Evolutionary conservation across 2,888 invertebrate species (phyloP).

Genomic region (Drosophila basisetae): DNA sequence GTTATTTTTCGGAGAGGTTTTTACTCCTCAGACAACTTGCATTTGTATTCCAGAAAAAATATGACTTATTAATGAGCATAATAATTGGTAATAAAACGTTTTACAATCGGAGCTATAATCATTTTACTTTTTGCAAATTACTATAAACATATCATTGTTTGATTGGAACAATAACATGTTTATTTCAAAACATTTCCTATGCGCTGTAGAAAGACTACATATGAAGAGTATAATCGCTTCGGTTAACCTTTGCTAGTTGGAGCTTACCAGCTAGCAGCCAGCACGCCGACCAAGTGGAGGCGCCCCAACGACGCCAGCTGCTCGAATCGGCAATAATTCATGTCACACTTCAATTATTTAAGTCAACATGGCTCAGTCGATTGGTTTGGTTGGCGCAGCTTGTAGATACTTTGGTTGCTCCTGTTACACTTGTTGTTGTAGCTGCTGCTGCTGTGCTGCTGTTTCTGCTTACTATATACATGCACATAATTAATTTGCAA

Average conservation of each 20-base stretch:
- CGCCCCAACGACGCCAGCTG: conserved; percentile 24
- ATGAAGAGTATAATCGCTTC: conserved; percentile 1
- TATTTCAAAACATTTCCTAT: neutral
- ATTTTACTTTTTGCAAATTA: neutral
- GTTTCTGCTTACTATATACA: conserved; percentile 10
- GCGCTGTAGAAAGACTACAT: neutral
- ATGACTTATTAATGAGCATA: neutral
- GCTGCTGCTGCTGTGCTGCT: neutral
- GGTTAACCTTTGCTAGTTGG: neutral
- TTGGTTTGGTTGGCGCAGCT: conserved; percentile 23
- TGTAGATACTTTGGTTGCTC: neutral
- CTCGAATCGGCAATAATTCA: conserved; percentile 47
- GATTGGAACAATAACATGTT: neutral
- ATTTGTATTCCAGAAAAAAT: neutral
- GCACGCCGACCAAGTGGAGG: neutral
- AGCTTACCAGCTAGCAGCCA: neutral
- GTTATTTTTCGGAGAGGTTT: neutral
- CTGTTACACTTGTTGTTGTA: neutral
- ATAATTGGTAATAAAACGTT: neutral
- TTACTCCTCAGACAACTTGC: neutral
- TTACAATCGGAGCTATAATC: neutral
- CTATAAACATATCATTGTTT: neutral
- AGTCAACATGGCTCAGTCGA: conserved; percentile 51
- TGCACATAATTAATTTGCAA: conserved; percentile 68
- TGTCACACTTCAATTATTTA: conserved; percentile 61